Conservation (phyloP, 2,113 vertebrate genomes). For the Colaptes auratus region DNA sequence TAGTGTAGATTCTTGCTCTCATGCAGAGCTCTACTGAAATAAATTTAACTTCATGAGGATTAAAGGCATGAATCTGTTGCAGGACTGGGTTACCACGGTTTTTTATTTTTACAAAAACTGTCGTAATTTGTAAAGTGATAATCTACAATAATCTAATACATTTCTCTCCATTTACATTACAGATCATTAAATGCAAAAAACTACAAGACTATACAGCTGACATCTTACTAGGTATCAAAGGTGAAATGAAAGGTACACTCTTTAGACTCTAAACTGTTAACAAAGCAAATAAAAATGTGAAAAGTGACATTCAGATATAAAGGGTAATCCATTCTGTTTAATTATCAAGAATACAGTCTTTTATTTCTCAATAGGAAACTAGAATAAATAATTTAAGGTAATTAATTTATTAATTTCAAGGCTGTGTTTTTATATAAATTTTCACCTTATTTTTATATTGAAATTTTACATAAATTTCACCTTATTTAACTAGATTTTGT, state of each 20-base stretch:
- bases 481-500: neutral
- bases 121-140: neutral
- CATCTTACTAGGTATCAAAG: conserved; percentile 25
- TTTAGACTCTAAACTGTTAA: neutral
- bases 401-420: neutral
- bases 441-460: neutral
- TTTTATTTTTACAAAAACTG: neutral
- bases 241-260: neutral
- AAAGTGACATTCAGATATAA: neutral
- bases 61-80: neutral
- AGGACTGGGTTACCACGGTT: neutral
- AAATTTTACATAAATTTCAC: neutral
- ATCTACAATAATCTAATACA: neutral
- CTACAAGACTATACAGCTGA: conserved; percentile 64
- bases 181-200: conserved; percentile 75
- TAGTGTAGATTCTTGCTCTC: neutral
- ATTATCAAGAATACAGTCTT: neutral
- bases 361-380: conserved; percentile 13
- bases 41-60: neutral
- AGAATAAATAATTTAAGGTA: neutral
- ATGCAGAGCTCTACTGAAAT: neutral
- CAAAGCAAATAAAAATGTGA: conserved; percentile 22
- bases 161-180: conserved; percentile 51
- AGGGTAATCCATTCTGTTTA: neutral
- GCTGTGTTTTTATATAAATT: neutral